A percentile compares a stretch with the other conserved stretches of the same genome.
Evolutionary conservation across 2,888 invertebrate species (phyloP).

Genomic region (Platypus cylindrus): DNA sequence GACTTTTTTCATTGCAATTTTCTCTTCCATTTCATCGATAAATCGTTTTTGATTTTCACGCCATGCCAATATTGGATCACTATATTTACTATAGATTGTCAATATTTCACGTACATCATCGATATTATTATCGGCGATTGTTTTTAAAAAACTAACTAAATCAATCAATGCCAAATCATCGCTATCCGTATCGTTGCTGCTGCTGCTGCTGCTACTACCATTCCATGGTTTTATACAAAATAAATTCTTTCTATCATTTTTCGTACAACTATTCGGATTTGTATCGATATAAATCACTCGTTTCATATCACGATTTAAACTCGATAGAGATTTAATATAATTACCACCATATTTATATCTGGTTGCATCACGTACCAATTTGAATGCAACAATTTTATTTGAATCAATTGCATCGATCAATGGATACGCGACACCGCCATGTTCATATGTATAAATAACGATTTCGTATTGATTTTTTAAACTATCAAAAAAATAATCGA

Average conservation of each 20-base stretch:
- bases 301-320: conserved; percentile 67
- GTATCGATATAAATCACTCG: conserved; percentile 92
- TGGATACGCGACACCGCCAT: conserved; percentile 86
- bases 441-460: conserved; percentile 92
- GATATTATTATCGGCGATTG: conserved; percentile 76
- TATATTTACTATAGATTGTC: conserved; percentile 80
- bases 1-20: conserved; percentile 39
- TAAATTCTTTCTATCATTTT: conserved; percentile 68
- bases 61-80: conserved; percentile 85
- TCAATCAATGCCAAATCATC: conserved; percentile 80
- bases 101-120: conserved; percentile 88
- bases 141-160: conserved; percentile 50
- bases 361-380: conserved; percentile 87
- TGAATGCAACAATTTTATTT: conserved; percentile 72
- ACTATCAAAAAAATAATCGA: conserved; percentile 77
- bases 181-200: no score
- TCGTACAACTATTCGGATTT: conserved; percentile 68
- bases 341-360: conserved; percentile 82
- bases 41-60: conserved; percentile 75
- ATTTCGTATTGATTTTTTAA: conserved; percentile 63
- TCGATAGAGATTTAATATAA: conserved; percentile 81
- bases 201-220: no score
- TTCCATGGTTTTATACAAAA: conserved; percentile 78
- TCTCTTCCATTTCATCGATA: conserved; percentile 52
- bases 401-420: conserved; percentile 87